Conservation (phyloP, 2,797 vertebrate species). For the Neosalanx taihuensis region DNA sequence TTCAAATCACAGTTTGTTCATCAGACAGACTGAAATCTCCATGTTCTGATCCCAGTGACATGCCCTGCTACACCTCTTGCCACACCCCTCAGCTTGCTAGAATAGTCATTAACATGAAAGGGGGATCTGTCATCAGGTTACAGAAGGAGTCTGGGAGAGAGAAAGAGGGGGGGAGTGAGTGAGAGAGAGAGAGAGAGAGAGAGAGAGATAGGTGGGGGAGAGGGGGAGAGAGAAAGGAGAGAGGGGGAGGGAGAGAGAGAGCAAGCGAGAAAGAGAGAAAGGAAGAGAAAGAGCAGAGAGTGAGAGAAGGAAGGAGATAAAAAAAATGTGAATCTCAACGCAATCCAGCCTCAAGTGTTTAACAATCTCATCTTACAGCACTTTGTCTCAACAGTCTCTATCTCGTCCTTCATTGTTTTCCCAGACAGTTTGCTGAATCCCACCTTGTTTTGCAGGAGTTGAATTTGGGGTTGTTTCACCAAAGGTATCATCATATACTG, state of each 20-base stretch:
- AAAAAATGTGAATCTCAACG: not conserved
- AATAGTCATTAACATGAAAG: conserved; percentile 3
- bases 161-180: not conserved
- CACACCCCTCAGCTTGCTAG: not conserved
- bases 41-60: not conserved
- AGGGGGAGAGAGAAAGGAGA: not conserved
- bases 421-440: not conserved
- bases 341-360: not conserved
- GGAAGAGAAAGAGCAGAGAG: not conserved
- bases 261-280: not conserved
- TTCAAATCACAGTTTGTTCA: no score
- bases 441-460: not conserved
- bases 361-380: not conserved
- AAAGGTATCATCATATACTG: not conserved
- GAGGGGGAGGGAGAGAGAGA: not conserved
- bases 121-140: not conserved
- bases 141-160: no score
- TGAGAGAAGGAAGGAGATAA: not conserved
- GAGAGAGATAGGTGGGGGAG: not conserved
- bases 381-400: not conserved
- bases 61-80: not conserved
- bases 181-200: conserved; percentile 4
- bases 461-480: not conserved
- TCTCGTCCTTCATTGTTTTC: not conserved
- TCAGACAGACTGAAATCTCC: not conserved